Base-by-base conservation (phyloP, 1,140 invertebrate species). In the Orussus abietinus region DNA sequence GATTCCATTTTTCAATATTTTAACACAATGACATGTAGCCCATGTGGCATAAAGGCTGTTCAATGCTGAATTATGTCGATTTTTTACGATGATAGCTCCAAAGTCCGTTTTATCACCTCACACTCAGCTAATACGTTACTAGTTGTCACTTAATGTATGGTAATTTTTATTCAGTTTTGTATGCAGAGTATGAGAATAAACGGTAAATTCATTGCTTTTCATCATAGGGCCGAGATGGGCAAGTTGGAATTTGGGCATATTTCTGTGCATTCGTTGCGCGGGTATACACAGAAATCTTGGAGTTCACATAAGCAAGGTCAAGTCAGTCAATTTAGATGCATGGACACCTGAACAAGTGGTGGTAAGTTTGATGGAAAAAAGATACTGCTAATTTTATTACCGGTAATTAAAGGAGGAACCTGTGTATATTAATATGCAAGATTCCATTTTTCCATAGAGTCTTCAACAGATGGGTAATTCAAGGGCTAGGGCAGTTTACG, bases 271-370 rank as follows among this genome's bases (percentile, higher is more conserved):
- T 59, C 80, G 95, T 37, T 99, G 95, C 75, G 95, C 95, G 14
- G 95, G 96, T 12, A 98, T 98, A 56, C 96, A 99, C 72, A 81
- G 96, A 49, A 98, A 98, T 74, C 77, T 99, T 22, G 92, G 96
- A 12, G 95, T 98, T 10, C 96, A 98, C 67, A 96, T 99, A 72
- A 98, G 95, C 36, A 90, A 89, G 73, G 96, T 99, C 3, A 97
- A 96, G 72, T 97, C 93, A 31, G 94, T 98, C 32, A 98, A 97
- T 74, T 76, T 99, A 37, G 96, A 99, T 68, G 80, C 92, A 31
- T 99, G 96, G 96, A 96, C 92, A n/a, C 88, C 93, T 0, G 93
- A 98, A 65, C 95, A 98, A 85, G 91, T 98, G 47, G 88, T 88
- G 55, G 80, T 82, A 75, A 73, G 72, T 34, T 42, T 4, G 12